Conservation (phyloP, 2,113 vertebrate genomes). For the Hemichromis elongatus region DNA sequence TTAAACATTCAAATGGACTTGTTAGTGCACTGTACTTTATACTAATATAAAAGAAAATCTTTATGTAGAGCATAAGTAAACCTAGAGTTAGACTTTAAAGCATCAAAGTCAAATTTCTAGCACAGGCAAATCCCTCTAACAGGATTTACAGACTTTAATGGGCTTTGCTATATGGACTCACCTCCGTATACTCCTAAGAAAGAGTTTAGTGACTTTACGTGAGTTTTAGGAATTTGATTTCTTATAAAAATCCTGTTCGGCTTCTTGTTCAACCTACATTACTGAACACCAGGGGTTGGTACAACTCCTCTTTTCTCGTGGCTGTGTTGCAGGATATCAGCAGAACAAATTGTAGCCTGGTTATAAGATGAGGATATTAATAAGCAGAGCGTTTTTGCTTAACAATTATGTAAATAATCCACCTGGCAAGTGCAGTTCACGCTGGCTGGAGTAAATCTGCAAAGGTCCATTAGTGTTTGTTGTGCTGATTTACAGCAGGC, state of each 20-base stretch:
- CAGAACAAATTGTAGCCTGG: neutral
- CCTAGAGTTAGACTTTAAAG: neutral
- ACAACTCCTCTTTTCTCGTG: neutral
- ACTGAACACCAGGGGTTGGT: neutral
- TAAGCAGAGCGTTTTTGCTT: neutral
- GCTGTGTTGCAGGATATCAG: neutral
- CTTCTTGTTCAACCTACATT: neutral
- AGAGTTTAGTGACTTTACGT: neutral
- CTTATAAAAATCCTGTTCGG: neutral
- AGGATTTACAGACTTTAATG: neutral
- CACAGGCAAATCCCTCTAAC: neutral
- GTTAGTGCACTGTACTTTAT: neutral
- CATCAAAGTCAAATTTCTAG: neutral
- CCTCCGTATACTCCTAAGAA: neutral
- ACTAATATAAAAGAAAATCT: neutral
- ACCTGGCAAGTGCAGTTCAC: neutral
- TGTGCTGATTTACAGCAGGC: neutral
- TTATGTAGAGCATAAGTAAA: neutral
- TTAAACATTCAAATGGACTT: neutral
- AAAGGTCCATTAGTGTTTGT: neutral
- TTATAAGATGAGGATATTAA: neutral
- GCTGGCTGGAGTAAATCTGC: neutral
- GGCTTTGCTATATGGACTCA: neutral
- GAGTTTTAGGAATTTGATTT: neutral
- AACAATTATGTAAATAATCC: neutral